Base-by-base conservation (phyloP, 1,140 invertebrate species). In the Helicoverpa armigera region DNA sequence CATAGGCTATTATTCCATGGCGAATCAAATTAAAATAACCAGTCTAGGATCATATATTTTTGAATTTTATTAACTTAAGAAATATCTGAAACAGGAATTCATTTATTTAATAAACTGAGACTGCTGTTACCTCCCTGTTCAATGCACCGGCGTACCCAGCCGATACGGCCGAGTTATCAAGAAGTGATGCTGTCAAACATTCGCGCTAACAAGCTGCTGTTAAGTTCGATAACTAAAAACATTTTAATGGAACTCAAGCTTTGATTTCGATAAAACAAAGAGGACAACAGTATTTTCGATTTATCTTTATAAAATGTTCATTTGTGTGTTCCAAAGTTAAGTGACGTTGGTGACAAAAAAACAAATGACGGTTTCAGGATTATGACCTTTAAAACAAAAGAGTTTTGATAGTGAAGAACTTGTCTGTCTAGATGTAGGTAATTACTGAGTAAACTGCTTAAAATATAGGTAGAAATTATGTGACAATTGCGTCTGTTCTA, bases 131-230 rank as follows among this genome's bases (percentile, higher is more conserved):
- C 53, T 43, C 10, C 12, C 16, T 73, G 7, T 16, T 2, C 31
- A n/a, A 14, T 43, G 70, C 0, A 16, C 2, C 50, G 9, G 2
- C 53, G 29, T 43, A 18, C 29, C 43, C 31, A 69, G 2, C 29
- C 69, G 53, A 73, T 73, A 56, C 29, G 23, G 69, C 23, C 53
- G 70, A 73, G 53, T 73, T 73, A 73, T 73, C 70, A 73, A 73
- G 70, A 73, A 73, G 70, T 73, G 31, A 73, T 35, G 51, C 54
- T 18, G 53, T 73, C 70, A 58, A 73, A 73, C 29, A 73, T 73
- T 18, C 23, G 16, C 16, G 51, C 29, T 56, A 58, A 73, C 70
- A 58, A 73, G 70, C 70, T 56, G 70, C 14, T 73, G 16, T 43
- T 43, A 73, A 58, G 14, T 73, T 73, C 14, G 14, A 31, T 73